These are phyloP conservation scores for Keiferia lycopersicella DNA, from an alignment of 2,888 invertebrate genomes.

Conservation along the genomic window DNA sequence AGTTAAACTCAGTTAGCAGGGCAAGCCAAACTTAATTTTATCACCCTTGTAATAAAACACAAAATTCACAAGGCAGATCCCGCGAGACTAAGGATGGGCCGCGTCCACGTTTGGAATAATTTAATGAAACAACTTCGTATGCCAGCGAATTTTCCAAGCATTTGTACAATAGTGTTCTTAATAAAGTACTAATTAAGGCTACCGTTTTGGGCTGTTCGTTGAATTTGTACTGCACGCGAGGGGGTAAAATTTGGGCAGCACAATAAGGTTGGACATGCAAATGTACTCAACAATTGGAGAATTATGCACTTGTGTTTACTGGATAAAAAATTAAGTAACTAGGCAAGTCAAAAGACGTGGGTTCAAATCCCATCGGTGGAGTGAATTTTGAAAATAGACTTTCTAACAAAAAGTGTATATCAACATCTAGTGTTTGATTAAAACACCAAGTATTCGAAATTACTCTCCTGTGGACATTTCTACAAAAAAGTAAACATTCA, in stretches of 20 bases:
- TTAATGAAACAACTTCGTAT: conserved; percentile 21
- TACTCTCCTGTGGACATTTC: too few species aligned
- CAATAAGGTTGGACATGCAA: conserved; percentile 3
- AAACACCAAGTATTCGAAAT: too few species aligned
- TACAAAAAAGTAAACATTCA: too few species aligned
- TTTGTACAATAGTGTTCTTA: conserved; percentile 23
- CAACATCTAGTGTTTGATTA: too few species aligned
- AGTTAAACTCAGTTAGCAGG: background rate
- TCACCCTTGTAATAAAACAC: conserved; percentile 4
- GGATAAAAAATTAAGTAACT: background rate
- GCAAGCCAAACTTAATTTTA: conserved; percentile 6
- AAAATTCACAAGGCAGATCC: conserved; percentile 6
- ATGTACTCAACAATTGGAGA: conserved; percentile 1
- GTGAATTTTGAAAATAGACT: background rate
- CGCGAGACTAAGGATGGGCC: conserved; percentile 18
- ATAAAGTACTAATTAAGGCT: conserved; percentile 13
- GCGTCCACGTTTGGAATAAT: conserved; percentile 18
- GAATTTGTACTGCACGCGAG: background rate
- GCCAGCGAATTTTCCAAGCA: conserved; percentile 11
- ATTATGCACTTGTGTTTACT: background rate
- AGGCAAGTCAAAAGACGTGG: too few species aligned
- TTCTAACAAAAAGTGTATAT: too few species aligned
- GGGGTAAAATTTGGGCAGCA: conserved; percentile 1
- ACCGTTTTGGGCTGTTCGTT: background rate
- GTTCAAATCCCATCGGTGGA: background rate